Percentiles rank a stretch among this genome's conserved stretches.
Conservation (phyloP, 2,797 vertebrate species). For the Astyanax mexicanus region DNA sequence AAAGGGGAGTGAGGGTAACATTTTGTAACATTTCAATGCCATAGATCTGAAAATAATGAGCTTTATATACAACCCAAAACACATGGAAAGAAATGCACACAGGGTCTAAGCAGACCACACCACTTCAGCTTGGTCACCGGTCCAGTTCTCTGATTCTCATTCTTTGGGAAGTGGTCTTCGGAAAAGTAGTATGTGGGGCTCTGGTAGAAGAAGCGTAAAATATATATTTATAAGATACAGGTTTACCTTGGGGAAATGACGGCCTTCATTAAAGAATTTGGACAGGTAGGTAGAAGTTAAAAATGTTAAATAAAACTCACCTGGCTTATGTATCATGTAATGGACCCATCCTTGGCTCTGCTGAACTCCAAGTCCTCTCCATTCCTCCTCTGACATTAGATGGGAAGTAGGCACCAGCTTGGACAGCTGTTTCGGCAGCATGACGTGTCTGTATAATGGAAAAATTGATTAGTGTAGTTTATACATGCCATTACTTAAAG, state of each 20-base stretch:
- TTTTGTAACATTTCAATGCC: slow-evolving; percentile 46
- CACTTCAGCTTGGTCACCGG: slow-evolving; percentile 41
- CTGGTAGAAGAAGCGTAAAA: slow-evolving; percentile 69
- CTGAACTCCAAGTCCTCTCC: slow-evolving; percentile 81
- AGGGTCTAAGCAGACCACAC: slow-evolving; percentile 52
- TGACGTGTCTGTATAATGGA: slow-evolving; percentile 72
- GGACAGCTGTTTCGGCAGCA: slow-evolving; percentile 82
- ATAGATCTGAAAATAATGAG: slow-evolving; percentile 58
- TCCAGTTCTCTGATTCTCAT: slow-evolving; percentile 54
- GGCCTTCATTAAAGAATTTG: no score
- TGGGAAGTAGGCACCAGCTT: slow-evolving; percentile 81
- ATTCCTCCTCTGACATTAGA: slow-evolving; percentile 83
- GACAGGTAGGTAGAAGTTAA: no score
- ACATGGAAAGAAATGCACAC: slow-evolving; percentile 61
- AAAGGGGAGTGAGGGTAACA: slow-evolving; percentile 49
- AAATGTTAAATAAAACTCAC: slow-evolving; percentile 60
- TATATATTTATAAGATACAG: no score
- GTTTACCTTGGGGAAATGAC: neutral
- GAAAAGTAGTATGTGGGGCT: slow-evolving; percentile 84
- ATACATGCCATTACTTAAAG: no score
- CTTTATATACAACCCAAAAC: slow-evolving; percentile 66
- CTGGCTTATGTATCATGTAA: slow-evolving; percentile 86
- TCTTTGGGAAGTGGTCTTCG: slow-evolving; percentile 80
- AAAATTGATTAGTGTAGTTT: no score
- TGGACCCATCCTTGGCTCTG: slow-evolving; percentile 85